Evolutionary conservation across 2,888 invertebrate species (phyloP), one percentile per base, ranked within the genome.

Genomic region (Thecocarcelia acutangulata): DNA sequence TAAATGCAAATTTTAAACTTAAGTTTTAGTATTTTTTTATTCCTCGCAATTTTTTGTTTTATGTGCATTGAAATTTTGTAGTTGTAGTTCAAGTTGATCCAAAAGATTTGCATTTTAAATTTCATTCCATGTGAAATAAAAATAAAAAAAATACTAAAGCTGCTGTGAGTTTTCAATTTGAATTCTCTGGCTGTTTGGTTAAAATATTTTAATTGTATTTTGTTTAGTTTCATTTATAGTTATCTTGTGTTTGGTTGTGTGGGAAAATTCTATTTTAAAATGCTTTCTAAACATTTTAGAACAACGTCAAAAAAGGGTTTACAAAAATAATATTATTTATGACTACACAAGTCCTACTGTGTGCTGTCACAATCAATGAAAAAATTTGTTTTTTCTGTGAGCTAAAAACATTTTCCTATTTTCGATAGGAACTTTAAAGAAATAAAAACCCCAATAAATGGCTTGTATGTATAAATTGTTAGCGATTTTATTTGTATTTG

Each of bases 121-220:
- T 76, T 46, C 44, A 69, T 69, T 42, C 56, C 19, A 56, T 48
- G n/a, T 28, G 24, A 24, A 24, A 24, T 3, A 24, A 24, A 24
- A 24, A 24, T 3, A 24, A 24, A 24, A 24, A 24, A n/a, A 5
- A 42, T 5, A 42, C n/a, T n/a, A n/a, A 42, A 12, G n/a, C 46
- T 46, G 15, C 46, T 46, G 46, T 8, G 17, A 17, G 17, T 46
- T n/a, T 46, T 37, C 19, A 13, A 69, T 69, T 50, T 50, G 24
- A 50, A 50, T 40, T 58, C 48, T 15, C 21, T 37, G 4, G n/a
- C 6, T 11, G 4, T 28, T 56, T 44, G 21, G 19, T 11, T 19
- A 48, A 70, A 48, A 48, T 37, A 58, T 17, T 70, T 70, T 58
- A 58, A 58, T 58, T 58, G 58, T 58, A 1, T 58, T 69, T 33